phyloP scores from a whole-genome alignment of 2,888 invertebrate genomes.

The Alviniconcha strummeri region DNA sequence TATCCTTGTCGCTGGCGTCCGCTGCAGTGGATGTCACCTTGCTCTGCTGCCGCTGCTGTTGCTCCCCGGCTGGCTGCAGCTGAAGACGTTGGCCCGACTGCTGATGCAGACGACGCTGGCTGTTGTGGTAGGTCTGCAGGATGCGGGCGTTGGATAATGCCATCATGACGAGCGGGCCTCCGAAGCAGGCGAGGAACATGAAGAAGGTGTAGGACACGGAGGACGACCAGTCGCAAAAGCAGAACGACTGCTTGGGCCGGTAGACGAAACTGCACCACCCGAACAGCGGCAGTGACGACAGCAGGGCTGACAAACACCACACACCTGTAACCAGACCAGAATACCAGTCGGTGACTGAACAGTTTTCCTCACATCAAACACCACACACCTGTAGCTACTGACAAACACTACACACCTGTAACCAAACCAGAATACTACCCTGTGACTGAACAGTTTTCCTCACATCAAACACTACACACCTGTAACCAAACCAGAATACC shows the following conservation, averaged over 20 bases:
- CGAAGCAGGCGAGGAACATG: constrained; percentile 66
- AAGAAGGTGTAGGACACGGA: constrained; percentile 64
- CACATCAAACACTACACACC: constrained; percentile 51
- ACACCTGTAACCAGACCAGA: constrained; percentile 50
- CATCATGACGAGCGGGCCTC: constrained; percentile 64
- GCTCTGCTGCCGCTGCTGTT: no score
- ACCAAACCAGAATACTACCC: no score
- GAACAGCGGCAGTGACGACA: constrained; percentile 62
- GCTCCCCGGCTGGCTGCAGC: no score
- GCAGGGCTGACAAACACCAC: constrained; percentile 51
- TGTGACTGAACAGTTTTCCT: background rate
- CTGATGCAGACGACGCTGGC: background rate
- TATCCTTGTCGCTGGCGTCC: no score
- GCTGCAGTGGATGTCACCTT: no score
- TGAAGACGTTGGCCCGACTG: background rate
- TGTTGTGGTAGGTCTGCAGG: constrained; percentile 43
- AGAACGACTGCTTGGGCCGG: constrained; percentile 60
- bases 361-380: constrained; percentile 15
- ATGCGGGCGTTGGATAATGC: constrained; percentile 61
- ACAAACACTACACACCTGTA: no score
- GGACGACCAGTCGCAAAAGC: constrained; percentile 66
- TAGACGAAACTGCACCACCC: constrained; percentile 66
- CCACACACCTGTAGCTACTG: no score
- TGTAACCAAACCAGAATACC: constrained; percentile 34
- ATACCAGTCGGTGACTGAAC: background rate